Evolutionary conservation across 2,888 invertebrate species (phyloP), one percentile per base, ranked within the genome.

Genomic region (Dimorphilus gyrociliatus): DNA sequence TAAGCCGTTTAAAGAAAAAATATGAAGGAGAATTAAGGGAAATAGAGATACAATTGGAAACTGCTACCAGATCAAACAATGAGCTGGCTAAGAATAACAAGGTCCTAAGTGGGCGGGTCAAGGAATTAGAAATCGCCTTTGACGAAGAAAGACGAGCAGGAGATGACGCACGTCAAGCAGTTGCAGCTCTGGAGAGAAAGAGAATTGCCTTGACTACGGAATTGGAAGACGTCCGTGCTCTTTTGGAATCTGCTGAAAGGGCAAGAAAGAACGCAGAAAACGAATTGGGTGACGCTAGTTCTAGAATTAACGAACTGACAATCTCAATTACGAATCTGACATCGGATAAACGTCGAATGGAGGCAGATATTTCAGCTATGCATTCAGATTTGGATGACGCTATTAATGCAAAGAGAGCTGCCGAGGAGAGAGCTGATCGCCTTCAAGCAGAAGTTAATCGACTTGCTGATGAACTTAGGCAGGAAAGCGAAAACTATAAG

Each of bases 321-420:
- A 78, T 82, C 54, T 81, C 84, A 72, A 88, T 94, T 66, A 84
- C 88, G 44, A 86, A 85, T 70, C 71, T 97, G 61, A 77, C 84
- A 36, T 81, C 88, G 54, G 75, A 78, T 66, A 92, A 81, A 73
- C 77, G 80, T 60, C 88, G 88, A 70, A 72, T 92, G 60, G 92
- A 92, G 68, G 85, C 84, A 60, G 92, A 94, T 66, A 70, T 90
- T 53, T 40, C 75, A 32, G 78, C 80, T 48, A 74, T 94, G 51
- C 81, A 88, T 47, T 13, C 82, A 49, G 94, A 97, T 67, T 85
- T 94, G 64, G 94, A 97, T 62, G 97, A 97, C 68, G 81, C 92
- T 29, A 43, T 57, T 29, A 55, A 56, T 38, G 50, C 43, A 38
- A 50, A 52, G 36, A 42, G 53, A 15, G 53, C 37, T 14, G 43